A percentile compares a stretch with the other conserved stretches of the same genome.
phyloP scores from a whole-genome alignment of 2,888 invertebrate species.

The Hipparchia semele region DNA sequence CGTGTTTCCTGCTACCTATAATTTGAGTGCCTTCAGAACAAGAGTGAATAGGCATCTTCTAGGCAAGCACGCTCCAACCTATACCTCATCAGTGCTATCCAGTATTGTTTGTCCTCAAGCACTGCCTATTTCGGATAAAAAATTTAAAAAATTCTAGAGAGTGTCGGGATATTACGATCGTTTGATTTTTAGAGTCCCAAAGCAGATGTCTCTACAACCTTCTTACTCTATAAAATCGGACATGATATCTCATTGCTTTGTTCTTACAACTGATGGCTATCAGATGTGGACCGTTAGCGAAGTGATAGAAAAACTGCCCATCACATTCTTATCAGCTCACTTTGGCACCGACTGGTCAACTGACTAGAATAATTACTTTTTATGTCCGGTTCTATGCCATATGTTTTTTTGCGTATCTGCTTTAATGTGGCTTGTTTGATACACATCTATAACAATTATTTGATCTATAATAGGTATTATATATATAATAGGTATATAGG shows the following conservation, averaged over 20 bases:
- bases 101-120: no score
- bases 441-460: background rate
- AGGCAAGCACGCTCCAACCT: no score
- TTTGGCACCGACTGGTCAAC: conserved; percentile 50
- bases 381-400: conserved; percentile 32
- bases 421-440: background rate
- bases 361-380: conserved; percentile 52
- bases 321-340: conserved; percentile 46
- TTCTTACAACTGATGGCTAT: conserved; percentile 44
- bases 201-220: conserved; percentile 19
- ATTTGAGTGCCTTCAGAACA: no score
- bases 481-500: no score
- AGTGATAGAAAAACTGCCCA: conserved; percentile 46
- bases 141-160: no score
- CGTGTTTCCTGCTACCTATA: no score
- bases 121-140: no score
- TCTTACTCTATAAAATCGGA: conserved; percentile 42
- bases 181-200: no score
- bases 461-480: background rate
- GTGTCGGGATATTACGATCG: no score
- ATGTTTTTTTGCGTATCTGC: conserved; percentile 1
- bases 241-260: conserved; percentile 52
- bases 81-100: no score
- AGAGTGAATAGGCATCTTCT: no score
- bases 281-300: conserved; percentile 52